Evolutionary conservation across 2,113 vertebrate species (phyloP).

Genomic region (Lampris incognitus): DNA sequence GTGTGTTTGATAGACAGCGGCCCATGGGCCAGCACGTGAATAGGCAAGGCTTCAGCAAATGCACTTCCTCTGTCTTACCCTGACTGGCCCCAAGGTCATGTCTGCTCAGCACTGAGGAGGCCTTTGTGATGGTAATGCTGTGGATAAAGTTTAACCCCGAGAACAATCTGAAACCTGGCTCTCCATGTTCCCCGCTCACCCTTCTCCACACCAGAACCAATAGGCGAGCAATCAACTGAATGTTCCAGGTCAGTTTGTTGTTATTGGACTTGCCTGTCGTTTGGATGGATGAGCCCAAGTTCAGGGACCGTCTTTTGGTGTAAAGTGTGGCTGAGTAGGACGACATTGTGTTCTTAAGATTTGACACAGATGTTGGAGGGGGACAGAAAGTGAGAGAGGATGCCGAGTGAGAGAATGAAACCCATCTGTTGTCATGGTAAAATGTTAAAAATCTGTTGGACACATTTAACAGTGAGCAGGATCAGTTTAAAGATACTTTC

Average conservation of each 20-base stretch:
- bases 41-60: conserved; percentile 58
- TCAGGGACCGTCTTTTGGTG: conserved; percentile 13
- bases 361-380: conserved; percentile 57
- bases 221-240: background rate
- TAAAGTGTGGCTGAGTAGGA: conserved; percentile 50
- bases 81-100: conserved; percentile 77
- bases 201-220: conserved; percentile 42
- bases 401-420: conserved; percentile 4
- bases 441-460: background rate
- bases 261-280: conserved; percentile 40
- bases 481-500: conserved; percentile 2
- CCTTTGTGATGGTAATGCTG: conserved; percentile 82
- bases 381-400: background rate
- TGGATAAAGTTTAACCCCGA: conserved; percentile 73
- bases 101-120: conserved; percentile 64
- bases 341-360: conserved; percentile 55
- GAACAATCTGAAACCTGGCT: conserved; percentile 66
- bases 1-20: conserved; percentile 64
- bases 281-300: conserved; percentile 41
- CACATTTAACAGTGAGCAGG: background rate
- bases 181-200: conserved; percentile 37
- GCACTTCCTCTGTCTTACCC: conserved; percentile 73
- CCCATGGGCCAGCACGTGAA: conserved; percentile 71
- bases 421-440: conserved; percentile 45
- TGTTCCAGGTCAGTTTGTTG: conserved; percentile 40